phyloP scores from a whole-genome alignment of 2,113 vertebrate species.

The Procavia capensis region DNA sequence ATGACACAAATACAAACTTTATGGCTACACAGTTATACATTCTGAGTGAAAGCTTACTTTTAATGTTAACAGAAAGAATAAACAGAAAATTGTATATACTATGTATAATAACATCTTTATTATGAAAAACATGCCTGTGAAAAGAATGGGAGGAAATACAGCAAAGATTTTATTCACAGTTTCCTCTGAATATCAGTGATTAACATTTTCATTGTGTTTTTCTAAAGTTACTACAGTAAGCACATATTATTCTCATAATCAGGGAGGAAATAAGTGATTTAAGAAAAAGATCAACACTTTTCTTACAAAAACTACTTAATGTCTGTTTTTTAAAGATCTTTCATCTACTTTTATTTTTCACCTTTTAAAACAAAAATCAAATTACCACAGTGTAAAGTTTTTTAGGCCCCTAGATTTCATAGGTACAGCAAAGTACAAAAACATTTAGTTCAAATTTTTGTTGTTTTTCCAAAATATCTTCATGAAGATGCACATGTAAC shows the following conservation, averaged over 20 bases:
- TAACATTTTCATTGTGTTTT: background rate
- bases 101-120: background rate
- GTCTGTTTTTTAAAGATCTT: constrained; percentile 11
- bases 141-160: background rate
- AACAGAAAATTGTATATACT: background rate
- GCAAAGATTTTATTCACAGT: background rate
- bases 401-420: background rate
- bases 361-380: constrained; percentile 28
- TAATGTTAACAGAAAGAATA: constrained; percentile 20
- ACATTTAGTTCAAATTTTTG: background rate
- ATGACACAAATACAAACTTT: constrained; percentile 28
- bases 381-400: background rate
- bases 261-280: background rate
- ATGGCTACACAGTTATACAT: background rate
- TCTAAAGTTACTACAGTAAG: background rate
- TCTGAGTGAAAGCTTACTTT: background rate
- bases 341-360: constrained; percentile 37
- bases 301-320: background rate
- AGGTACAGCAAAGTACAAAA: background rate
- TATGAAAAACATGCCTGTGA: background rate
- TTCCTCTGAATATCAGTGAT: background rate
- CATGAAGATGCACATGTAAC: background rate
- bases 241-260: background rate
- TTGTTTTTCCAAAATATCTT: background rate
- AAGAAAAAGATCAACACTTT: background rate